Percentiles rank a stretch among this genome's conserved stretches.
Evolutionary conservation across 1,140 invertebrate genomes (phyloP).

Genomic region (Zelostemma sp.): DNA sequence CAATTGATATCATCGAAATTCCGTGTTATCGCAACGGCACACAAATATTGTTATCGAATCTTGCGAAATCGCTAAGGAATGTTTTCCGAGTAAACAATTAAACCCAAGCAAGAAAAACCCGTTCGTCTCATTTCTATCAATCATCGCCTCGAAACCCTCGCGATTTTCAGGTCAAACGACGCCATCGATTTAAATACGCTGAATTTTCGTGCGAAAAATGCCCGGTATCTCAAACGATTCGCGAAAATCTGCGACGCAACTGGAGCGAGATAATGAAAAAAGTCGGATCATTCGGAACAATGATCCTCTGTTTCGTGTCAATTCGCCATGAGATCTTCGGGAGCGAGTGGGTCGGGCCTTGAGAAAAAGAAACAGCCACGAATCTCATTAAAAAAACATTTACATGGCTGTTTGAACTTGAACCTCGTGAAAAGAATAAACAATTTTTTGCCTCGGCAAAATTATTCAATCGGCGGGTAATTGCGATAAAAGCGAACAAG

Average conservation of each 20-base stretch:
- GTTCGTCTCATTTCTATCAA: background rate
- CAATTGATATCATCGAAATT: background rate
- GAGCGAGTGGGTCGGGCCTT: background rate
- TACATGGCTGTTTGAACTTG: background rate
- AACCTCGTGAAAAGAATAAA: background rate
- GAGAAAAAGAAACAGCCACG: background rate
- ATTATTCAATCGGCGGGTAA: background rate
- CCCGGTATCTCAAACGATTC: too few relatives aligned
- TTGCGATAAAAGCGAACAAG: background rate
- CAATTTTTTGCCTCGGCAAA: background rate
- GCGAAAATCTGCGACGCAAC: too few relatives aligned
- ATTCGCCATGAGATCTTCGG: background rate
- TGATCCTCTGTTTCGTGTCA: background rate
- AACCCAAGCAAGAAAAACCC: background rate
- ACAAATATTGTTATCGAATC: background rate
- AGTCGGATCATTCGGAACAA: background rate
- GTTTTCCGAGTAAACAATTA: constrained; percentile 3
- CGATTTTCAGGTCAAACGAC: too few relatives aligned
- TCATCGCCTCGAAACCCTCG: background rate
- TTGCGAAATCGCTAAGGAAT: constrained; percentile 1
- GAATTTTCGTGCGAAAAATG: too few relatives aligned
- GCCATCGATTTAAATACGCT: too few relatives aligned
- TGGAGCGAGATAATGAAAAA: constrained; percentile 1
- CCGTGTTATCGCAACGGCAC: background rate
- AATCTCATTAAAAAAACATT: background rate